These are phyloP conservation scores for Priocnemis perturbator DNA, from an alignment of 2,888 invertebrate species.

Conservation along the genomic window DNA sequence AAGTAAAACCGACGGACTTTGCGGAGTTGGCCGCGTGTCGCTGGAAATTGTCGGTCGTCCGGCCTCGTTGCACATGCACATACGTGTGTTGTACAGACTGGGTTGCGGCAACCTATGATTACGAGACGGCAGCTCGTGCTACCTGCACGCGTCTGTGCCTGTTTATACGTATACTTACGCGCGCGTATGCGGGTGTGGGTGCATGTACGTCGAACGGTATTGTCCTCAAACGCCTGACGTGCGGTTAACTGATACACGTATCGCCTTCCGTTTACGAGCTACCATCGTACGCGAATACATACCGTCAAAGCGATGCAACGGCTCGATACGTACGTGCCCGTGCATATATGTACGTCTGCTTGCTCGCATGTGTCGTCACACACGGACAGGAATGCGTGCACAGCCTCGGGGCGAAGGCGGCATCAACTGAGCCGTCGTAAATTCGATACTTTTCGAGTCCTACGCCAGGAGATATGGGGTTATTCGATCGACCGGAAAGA, in stretches of 20 bases:
- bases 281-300: conserved; percentile 32
- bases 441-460: too few species aligned
- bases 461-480: too few species aligned
- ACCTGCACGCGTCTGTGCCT: conserved; percentile 14
- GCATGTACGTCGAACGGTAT: conserved; percentile 2
- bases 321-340: neutral
- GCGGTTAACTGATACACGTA: conserved; percentile 49
- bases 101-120: too few species aligned
- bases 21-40: neutral
- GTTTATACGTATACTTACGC: conserved; percentile 49
- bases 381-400: too few species aligned
- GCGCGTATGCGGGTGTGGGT: conserved; percentile 3
- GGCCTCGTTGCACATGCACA: conserved; percentile 25
- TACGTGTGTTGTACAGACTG: too few species aligned
- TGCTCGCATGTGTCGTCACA: neutral
- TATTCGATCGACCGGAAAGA: too few species aligned
- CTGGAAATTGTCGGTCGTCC: conserved; percentile 10
- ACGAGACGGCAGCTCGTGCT: neutral
- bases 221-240: conserved; percentile 29
- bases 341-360: neutral
- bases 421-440: too few species aligned
- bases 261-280: conserved; percentile 43
- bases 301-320: neutral
- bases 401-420: too few species aligned
- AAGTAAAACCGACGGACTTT: conserved; percentile 1